Evolutionary conservation across 1,140 invertebrate genomes (phyloP), one percentile per base, ranked within the genome.

Genomic region (Latrodectus geometricus): DNA sequence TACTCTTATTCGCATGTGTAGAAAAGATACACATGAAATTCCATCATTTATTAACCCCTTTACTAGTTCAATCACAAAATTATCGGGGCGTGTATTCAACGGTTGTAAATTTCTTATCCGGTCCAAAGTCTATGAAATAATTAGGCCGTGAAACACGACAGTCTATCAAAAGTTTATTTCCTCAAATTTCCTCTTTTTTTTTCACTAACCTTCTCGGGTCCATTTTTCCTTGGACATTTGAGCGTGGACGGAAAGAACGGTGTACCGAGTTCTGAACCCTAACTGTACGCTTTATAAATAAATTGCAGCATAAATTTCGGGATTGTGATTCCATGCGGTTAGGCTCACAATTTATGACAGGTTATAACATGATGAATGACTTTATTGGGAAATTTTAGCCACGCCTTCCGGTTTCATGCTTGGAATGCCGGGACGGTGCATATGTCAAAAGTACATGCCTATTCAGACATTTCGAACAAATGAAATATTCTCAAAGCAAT

Each of bases 111-210:
- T 69, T 69, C 14, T 69, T 69, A 69, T n/a, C 21, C 20, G 14
- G 11, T n/a, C 14, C 21, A n/a, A 69, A 69, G n/a, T 23, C 17
- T 69, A n/a, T 21, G 21, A 69, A 69, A 23, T 21, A 21, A 69
- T 69, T 69, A 69, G 68, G 20, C 68, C 68, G 20, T 69, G 68
- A 69, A 69, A 35, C n/a, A 11, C 17, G 20, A n/a, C 68, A n/a
- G 17, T 69, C 17, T n/a, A 69, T 69, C 20, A n/a, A 69, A 21
- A n/a, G 68, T 69, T n/a, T n/a, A 21, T 69, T n/a, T n/a, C n/a
- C n/a, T 69, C 11, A n/a, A 21, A 69, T 17, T 11, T n/a, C 20
- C 7, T n/a, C 66, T 9, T 8, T 56, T 14, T 61, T 14, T 61
- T 61, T 17, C 8, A 3, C 17, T 61, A 14, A 14, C 17, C 54